Percentiles rank a stretch among this genome's conserved stretches.
phyloP scores from a whole-genome alignment of 2,888 invertebrate species.

The Lomographa bimaculata region DNA sequence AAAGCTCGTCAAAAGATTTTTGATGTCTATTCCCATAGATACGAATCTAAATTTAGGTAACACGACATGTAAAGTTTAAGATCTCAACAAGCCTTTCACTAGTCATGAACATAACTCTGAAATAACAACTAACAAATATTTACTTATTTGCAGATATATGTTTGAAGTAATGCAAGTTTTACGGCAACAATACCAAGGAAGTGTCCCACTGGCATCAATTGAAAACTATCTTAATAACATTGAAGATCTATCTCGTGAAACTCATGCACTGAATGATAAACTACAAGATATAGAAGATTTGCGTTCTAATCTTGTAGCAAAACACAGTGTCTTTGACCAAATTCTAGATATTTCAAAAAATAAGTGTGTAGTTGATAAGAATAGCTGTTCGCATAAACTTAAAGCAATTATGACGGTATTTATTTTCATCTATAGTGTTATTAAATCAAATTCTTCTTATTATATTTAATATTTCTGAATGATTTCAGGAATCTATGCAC shows the following conservation, averaged over 20 bases:
- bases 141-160: conserved; percentile 56
- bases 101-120: not conserved
- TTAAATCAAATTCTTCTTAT: not conserved
- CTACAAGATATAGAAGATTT: conserved; percentile 67
- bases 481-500: conserved; percentile 54
- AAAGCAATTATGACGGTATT: conserved; percentile 58
- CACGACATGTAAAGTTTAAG: too few species aligned
- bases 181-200: conserved; percentile 71
- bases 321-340: conserved; percentile 67
- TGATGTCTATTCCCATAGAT: conserved; percentile 63
- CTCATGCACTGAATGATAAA: conserved; percentile 54
- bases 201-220: conserved; percentile 59
- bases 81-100: too few species aligned
- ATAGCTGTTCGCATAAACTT: conserved; percentile 63
- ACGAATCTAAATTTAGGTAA: conserved; percentile 70
- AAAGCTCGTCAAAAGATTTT: conserved; percentile 65
- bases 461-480: conserved; percentile 3
- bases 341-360: conserved; percentile 58
- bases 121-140: too few species aligned
- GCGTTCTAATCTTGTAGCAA: conserved; percentile 57
- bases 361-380: conserved; percentile 58
- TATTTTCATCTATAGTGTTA: not conserved
- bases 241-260: conserved; percentile 59
- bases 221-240: conserved; percentile 64
- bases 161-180: conserved; percentile 64